Conservation (phyloP, 1,140 invertebrate species). For the Grapholita molesta region DNA sequence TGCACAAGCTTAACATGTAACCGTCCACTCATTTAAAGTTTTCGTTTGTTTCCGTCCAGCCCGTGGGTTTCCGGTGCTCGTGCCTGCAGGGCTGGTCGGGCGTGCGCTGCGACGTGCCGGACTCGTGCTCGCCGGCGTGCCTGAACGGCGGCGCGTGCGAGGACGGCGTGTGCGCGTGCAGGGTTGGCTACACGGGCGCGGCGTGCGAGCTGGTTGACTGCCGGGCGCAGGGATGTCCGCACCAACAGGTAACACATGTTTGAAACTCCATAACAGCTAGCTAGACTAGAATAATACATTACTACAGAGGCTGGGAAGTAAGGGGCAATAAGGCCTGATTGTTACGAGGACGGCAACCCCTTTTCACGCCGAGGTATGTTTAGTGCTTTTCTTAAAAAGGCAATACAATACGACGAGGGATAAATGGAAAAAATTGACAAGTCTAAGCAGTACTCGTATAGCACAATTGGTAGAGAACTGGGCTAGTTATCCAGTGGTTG, state of each 20-base stretch:
- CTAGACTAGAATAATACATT: too few species aligned
- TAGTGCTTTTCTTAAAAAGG: too few species aligned
- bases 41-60: constrained; percentile 46
- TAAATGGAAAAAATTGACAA: too few species aligned
- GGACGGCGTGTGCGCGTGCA: constrained; percentile 85
- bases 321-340: too few species aligned
- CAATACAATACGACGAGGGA: too few species aligned
- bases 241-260: constrained; percentile 62
- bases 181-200: constrained; percentile 85
- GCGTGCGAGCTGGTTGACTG: constrained; percentile 88
- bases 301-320: too few species aligned
- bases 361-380: too few species aligned
- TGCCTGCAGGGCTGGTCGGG: constrained; percentile 86
- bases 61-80: constrained; percentile 83
- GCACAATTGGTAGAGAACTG: too few species aligned
- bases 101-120: constrained; percentile 78
- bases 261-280: too few species aligned
- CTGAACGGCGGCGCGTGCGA: constrained; percentile 84
- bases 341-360: too few species aligned
- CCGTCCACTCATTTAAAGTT: not conserved
- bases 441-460: too few species aligned
- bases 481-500: too few species aligned
- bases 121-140: constrained; percentile 83
- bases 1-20: not conserved
- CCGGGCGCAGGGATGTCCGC: constrained; percentile 69